Conservation (phyloP, 2,888 invertebrate species). For the Andrena haemorrhoa region DNA sequence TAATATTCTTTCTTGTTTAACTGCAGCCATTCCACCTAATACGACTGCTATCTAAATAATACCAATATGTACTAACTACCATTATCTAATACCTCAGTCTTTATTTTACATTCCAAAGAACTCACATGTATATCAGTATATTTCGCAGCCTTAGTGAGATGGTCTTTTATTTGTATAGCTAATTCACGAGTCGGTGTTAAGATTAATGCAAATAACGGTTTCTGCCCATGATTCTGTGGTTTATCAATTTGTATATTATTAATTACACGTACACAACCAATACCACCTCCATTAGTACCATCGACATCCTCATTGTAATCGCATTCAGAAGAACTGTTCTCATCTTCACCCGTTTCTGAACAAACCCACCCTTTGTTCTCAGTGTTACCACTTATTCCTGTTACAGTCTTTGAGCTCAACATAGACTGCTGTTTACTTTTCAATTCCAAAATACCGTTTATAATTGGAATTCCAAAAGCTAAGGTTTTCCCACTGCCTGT, state of each 20-base stretch:
- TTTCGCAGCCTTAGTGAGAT: constrained; percentile 92
- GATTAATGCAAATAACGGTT: constrained; percentile 93
- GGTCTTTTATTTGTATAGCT: constrained; percentile 96
- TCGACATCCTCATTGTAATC: constrained; percentile 81
- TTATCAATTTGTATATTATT: constrained; percentile 85
- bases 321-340: constrained; percentile 74
- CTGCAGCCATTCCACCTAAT: constrained; percentile 97
- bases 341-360: constrained; percentile 30
- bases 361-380: constrained; percentile 73
- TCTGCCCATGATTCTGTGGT: constrained; percentile 76
- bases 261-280: constrained; percentile 88
- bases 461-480: constrained; percentile 97
- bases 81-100: not conserved
- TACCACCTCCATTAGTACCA: constrained; percentile 72
- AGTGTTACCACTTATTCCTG: constrained; percentile 6
- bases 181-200: constrained; percentile 98
- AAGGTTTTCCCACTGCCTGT: constrained; percentile 99
- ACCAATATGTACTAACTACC: constrained; percentile 19
- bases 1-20: constrained; percentile 96
- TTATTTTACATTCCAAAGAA: not conserved
- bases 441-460: constrained; percentile 92
- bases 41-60: constrained; percentile 89
- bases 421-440: constrained; percentile 84
- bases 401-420: not conserved
- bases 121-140: constrained; percentile 89